Base-by-base conservation (phyloP, 1,140 invertebrate genomes). In the Drosophila erecta region DNA sequence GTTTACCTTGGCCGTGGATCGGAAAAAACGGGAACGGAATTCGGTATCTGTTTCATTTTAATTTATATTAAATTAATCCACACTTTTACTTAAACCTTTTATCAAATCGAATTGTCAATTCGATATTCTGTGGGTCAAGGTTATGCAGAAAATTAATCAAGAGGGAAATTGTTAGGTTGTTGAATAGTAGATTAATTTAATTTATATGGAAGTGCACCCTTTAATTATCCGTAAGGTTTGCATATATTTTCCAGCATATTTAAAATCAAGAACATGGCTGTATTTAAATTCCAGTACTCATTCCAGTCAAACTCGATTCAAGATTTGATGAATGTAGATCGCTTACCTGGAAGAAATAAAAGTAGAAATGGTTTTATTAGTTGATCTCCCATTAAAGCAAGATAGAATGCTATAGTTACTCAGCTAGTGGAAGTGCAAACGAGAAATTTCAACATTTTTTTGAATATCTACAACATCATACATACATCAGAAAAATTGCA, bases 1-100 rank as follows among this genome's bases (percentile, higher is more conserved):
- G 83, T 55, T 86, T 67, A 66, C 83, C 83, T 86, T 86, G 83
- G 38, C 20, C 14, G 33, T 56, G 41, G 33, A 70, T 65, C 51
- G 33, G 64, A 41, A 30, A 70, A 57, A 35, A 35, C 66, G 66
- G 66, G 66, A 70, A 70, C 55, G 62, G 35, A 56, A 47, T 38
- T 69, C 17, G 50, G 41, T 56, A 69, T 55, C 38, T 14, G 62
- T 70, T 57, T 70, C 37, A 70, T 8, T 70, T 57, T 57, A 35
- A 66, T 65, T 66, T 40, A 35, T 24, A 62, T 65, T 44, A 33
- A 46, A 66, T 66, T 66, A 66, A 66, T 66, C 64, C 46, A 65
- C 12, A 70, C 51, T 57, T 70, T 57, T 56, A 70, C 67, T 70
- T 40, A 27, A 5, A 4, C n/a, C 51, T 57, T 71, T 70, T 43